Base-by-base conservation (phyloP, 2,888 invertebrate genomes). In the Physocephala rufipes region DNA sequence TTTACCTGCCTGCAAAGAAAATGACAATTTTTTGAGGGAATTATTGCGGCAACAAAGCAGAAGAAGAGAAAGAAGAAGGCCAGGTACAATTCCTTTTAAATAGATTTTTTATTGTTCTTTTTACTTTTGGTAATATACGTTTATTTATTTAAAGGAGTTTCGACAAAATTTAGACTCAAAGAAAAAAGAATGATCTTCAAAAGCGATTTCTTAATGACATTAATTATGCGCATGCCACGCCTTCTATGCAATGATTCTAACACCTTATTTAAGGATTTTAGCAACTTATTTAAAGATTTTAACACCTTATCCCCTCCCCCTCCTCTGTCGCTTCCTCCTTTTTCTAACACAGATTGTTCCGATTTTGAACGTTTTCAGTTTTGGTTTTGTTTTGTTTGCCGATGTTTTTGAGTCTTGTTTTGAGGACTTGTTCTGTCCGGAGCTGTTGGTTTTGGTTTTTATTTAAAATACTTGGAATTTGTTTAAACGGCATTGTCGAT, bases 121-220 rank as follows among this genome's bases (percentile, higher is more conserved):
- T 63, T 21, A 24, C 28, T 16, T 26, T 59, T 19, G 4, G 36
- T 7, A 36, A 36, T 36, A 9, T 36, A 9, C 12, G 53, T 21
- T 5, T 53, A 53, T 58, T 58, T 58, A 28, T 58, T 16, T 28
- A 2, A 2, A 36, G 36, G n/a, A n/a, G n/a, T n/a, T 36, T 9
- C 9, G 4, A 36, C 36, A 36, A 36, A 4, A 36, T 36, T 36
- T 36, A 36, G 36, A 36, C 36, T 36, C 5, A 36, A 36, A 4
- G 9, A 36, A 36, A 36, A 9, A 36, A 36, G 5, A 36, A 36
- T 7, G 9, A 36, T 36, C 36, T 5, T 63, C 15, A 36, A n/a
- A 53, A n/a, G 28, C 55, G 30, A 21, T 67, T 58, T 58, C 24
- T 53, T 67, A 67, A 67, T 67, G 21, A 43, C 15, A 58, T 67